Evolutionary conservation across 2,888 invertebrate species (phyloP).

Genomic region (Steinernema scapterisci): DNA sequence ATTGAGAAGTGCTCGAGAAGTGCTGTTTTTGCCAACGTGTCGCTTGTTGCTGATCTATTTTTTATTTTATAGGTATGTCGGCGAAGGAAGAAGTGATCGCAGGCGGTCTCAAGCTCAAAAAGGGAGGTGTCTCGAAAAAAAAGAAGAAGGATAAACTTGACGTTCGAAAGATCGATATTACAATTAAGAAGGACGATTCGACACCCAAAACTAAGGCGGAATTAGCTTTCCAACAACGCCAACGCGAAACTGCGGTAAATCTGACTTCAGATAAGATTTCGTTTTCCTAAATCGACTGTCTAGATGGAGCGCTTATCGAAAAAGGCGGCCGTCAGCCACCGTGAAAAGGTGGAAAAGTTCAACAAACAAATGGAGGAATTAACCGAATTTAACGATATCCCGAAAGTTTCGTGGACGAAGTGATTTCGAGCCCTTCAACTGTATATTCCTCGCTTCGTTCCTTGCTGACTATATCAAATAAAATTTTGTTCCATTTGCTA

Average conservation of each 20-base stretch:
- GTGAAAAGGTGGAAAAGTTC: constrained; percentile 57
- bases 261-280: background rate
- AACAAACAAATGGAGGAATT: constrained; percentile 59
- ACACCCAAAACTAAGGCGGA: constrained; percentile 54
- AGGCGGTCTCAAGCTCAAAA: constrained; percentile 57
- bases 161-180: constrained; percentile 20
- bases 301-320: constrained; percentile 54
- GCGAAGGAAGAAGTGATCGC: constrained; percentile 48
- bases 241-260: constrained; percentile 50
- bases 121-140: constrained; percentile 49
- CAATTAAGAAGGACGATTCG: constrained; percentile 29
- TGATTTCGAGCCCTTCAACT: constrained; percentile 38
- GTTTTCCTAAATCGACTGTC: constrained; percentile 31
- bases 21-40: too few species aligned
- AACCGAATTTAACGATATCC: constrained; percentile 65
- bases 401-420: constrained; percentile 65
- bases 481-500: background rate
- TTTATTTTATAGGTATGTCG: constrained; percentile 34
- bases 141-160: constrained; percentile 48
- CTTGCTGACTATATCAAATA: background rate
- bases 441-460: background rate
- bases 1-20: too few species aligned
- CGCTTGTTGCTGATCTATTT: too few species aligned
- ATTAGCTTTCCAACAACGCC: constrained; percentile 53
- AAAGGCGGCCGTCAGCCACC: constrained; percentile 53